Evolutionary conservation across 1,140 invertebrate species (phyloP).

Genomic region (Rhopalosiphum padi): DNA sequence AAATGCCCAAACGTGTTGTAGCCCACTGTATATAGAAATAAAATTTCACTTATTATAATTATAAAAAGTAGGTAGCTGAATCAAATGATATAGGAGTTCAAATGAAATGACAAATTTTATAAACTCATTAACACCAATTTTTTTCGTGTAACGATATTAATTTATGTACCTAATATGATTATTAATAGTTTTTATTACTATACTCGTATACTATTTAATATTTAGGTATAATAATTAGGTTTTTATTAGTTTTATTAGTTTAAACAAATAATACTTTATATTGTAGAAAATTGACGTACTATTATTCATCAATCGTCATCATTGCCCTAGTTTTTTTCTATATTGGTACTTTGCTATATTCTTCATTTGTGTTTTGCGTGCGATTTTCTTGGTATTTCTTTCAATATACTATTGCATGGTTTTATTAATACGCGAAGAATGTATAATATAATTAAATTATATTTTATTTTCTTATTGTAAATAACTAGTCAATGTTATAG

Average conservation of each 20-base stretch:
- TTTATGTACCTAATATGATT: neutral
- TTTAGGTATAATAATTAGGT: neutral
- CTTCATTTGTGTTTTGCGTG: neutral
- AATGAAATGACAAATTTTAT: neutral
- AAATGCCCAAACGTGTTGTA: too few species aligned
- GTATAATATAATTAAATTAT: neutral
- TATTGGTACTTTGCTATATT: neutral
- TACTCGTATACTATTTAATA: neutral
- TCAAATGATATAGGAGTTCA: neutral
- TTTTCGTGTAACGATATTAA: neutral
- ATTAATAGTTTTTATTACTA: neutral
- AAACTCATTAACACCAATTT: neutral
- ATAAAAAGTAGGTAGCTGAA: neutral
- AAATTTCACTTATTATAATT: neutral
- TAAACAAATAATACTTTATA: neutral
- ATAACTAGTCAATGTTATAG: neutral
- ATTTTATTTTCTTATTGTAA: neutral
- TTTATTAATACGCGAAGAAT: neutral
- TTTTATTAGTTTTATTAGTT: neutral
- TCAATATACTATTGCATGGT: neutral
- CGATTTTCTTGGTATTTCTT: neutral
- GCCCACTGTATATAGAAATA: neutral
- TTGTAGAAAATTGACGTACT: neutral
- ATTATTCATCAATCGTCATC: neutral
- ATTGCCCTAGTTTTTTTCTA: neutral